These are phyloP conservation scores for Vicugna pacos DNA, from an alignment of 2,113 vertebrate genomes.

Conservation along the genomic window DNA sequence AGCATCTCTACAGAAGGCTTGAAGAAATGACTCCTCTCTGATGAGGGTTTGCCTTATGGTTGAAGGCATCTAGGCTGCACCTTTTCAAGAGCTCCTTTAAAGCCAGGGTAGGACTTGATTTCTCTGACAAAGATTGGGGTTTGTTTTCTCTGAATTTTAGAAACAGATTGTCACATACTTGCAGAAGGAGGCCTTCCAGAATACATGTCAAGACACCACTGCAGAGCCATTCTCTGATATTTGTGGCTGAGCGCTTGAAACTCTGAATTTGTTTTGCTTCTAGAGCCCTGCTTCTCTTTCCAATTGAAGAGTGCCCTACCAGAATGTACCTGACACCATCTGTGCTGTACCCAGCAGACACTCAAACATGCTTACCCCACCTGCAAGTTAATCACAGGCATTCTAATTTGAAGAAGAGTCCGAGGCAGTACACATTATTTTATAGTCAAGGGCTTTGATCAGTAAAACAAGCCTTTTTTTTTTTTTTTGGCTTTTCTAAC, in stretches of 20 bases:
- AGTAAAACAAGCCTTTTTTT: conserved; percentile 46
- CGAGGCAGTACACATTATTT: not conserved
- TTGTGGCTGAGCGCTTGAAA: not conserved
- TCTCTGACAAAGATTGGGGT: not conserved
- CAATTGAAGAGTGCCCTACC: not conserved
- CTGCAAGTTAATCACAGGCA: conserved; percentile 53
- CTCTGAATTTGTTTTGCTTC: not conserved
- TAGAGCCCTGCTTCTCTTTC: not conserved
- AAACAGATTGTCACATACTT: not conserved
- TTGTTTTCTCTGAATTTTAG: not conserved
- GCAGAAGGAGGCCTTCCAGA: not conserved
- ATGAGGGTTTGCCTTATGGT: not conserved
- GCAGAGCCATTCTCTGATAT: not conserved
- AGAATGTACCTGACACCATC: not conserved
- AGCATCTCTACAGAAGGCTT: not conserved
- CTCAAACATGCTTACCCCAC: not conserved
- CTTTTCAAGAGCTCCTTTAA: not conserved
- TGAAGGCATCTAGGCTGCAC: not conserved
- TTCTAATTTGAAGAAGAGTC: conserved; percentile 66
- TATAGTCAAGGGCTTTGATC: conserved; percentile 65
- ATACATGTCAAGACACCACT: not conserved
- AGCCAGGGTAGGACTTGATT: not conserved
- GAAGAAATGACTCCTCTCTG: not conserved
- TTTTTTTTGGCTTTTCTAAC: not conserved
- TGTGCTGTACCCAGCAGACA: not conserved